Percentiles rank a stretch among this genome's conserved stretches.
Conservation (phyloP, 2,888 invertebrate species). For the Ochropleura leucogaster region DNA sequence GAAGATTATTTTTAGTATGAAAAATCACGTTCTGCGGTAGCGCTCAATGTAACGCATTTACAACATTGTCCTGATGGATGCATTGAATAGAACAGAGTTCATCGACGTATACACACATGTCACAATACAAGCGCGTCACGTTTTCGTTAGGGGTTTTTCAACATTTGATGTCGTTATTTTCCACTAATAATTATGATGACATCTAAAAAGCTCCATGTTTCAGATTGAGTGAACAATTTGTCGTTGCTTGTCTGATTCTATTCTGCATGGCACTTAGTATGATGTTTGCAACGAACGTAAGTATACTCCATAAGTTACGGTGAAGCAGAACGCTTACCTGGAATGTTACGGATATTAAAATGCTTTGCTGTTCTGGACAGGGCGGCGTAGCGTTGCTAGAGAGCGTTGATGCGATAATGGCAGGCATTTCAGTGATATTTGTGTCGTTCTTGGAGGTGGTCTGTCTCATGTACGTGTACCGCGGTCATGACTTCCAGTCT, state of each 20-base stretch:
- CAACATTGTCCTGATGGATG: not conserved
- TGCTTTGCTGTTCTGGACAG: conserved; percentile 64
- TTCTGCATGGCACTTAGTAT: conserved; percentile 79
- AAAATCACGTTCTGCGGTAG: not conserved
- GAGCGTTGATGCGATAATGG: conserved; percentile 79
- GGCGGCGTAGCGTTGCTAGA: conserved; percentile 82
- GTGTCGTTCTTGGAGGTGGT: conserved; percentile 79
- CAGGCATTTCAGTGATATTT: conserved; percentile 76
- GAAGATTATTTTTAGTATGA: not conserved
- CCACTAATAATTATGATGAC: not conserved
- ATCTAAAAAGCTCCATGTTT: conserved; percentile 12
- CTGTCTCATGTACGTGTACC: conserved; percentile 81
- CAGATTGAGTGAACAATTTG: conserved; percentile 82
- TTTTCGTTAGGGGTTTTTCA: not conserved
- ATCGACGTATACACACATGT: too few species aligned
- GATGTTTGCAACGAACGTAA: conserved; percentile 79
- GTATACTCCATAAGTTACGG: conserved; percentile 43
- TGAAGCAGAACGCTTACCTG: not conserved
- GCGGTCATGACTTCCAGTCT: conserved; percentile 81
- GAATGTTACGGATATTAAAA: not conserved
- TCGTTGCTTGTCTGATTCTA: conserved; percentile 77
- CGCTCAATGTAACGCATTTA: too few species aligned
- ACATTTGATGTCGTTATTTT: not conserved
- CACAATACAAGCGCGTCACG: not conserved
- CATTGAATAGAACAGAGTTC: too few species aligned